These are phyloP conservation scores for Paguma larvata DNA, from an alignment of 2,797 vertebrate genomes.

Conservation along the genomic window DNA sequence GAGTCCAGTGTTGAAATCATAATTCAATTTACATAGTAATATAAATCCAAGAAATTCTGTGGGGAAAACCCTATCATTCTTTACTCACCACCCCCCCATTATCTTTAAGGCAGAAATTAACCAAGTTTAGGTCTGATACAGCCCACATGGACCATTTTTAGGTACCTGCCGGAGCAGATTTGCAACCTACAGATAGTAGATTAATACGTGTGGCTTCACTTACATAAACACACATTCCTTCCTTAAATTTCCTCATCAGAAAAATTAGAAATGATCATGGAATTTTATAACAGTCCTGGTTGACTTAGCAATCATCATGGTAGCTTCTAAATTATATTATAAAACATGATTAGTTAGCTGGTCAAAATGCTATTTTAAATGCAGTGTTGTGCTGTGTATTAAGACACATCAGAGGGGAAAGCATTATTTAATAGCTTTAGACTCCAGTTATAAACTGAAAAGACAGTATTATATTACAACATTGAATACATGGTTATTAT, in stretches of 20 bases:
- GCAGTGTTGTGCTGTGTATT: neutral
- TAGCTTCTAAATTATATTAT: neutral
- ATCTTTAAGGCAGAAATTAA: neutral
- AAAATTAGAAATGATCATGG: neutral
- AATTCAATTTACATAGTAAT: neutral
- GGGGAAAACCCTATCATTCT: neutral
- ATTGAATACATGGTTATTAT: neutral
- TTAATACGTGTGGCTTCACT: neutral
- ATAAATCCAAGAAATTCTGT: neutral
- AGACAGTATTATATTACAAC: neutral
- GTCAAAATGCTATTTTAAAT: neutral
- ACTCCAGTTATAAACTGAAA: constrained; percentile 18
- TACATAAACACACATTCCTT: neutral
- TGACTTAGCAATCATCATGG: neutral
- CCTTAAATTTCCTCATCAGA: neutral
- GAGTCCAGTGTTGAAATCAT: neutral
- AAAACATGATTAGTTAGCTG: neutral
- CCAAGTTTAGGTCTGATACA: neutral
- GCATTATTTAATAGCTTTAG: neutral
- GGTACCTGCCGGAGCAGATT: neutral
- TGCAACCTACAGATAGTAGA: neutral
- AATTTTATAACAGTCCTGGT: neutral
- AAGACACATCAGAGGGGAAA: neutral
- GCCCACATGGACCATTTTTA: neutral
- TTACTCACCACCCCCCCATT: neutral